Conservation (phyloP, 2,797 vertebrate species). For the Amphiprion clarkii region DNA sequence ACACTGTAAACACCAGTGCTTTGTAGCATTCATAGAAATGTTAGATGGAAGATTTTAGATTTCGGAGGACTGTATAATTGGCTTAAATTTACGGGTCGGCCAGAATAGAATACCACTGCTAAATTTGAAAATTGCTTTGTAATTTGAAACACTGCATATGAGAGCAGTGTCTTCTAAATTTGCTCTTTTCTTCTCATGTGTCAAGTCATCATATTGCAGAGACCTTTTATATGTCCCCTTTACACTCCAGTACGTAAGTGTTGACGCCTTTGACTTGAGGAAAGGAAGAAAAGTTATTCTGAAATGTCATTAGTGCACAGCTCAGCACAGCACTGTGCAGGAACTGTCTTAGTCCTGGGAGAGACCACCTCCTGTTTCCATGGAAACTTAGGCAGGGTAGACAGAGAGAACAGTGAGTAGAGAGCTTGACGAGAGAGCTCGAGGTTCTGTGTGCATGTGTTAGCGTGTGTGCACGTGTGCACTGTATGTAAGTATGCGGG, state of each 20-base stretch:
- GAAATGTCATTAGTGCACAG: conserved; percentile 82
- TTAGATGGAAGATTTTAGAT: conserved; percentile 28
- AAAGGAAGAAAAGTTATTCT: conserved; percentile 75
- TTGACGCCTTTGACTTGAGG: conserved; percentile 63
- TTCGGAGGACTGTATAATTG: conserved; percentile 17
- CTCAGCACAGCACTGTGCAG: conserved; percentile 77
- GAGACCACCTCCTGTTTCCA: conserved; percentile 86
- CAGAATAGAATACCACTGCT: conserved; percentile 6
- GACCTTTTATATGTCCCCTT: conserved; percentile 45
- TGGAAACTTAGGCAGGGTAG: conserved; percentile 85
- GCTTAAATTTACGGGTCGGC: conserved; percentile 15
- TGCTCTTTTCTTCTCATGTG: conserved; percentile 30
- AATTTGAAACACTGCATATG: neutral
- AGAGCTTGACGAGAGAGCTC: conserved; percentile 52
- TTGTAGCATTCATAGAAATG: conserved; percentile 36
- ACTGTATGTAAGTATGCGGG: conserved; percentile 22
- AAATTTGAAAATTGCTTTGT: conserved; percentile 16
- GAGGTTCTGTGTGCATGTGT: conserved; percentile 52
- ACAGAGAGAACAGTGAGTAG: conserved; percentile 66
- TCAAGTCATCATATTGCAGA: conserved; percentile 27
- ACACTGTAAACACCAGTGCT: conserved; percentile 45
- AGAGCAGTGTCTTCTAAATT: conserved; percentile 13
- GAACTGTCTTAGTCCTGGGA: conserved; percentile 78
- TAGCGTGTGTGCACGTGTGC: conserved; percentile 20
- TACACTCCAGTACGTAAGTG: conserved; percentile 44